Evolutionary conservation across 1,140 invertebrate genomes (phyloP).

Genomic region (Mylabris phalerata): DNA sequence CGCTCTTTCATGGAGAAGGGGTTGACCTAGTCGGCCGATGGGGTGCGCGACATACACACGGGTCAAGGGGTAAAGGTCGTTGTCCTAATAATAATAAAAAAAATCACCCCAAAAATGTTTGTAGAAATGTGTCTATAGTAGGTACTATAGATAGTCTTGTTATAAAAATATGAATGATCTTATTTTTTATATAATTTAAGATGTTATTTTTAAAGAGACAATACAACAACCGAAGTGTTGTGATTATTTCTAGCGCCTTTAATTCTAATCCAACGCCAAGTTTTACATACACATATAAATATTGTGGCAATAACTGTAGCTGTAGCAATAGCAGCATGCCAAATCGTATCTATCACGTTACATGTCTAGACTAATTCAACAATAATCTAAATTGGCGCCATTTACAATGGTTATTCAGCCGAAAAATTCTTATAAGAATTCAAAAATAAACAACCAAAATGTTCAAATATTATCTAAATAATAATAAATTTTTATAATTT

Average conservation of each 20-base stretch:
- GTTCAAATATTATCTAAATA: not conserved
- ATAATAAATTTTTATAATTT: slow-evolving; percentile 20
- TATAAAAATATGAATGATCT: no score
- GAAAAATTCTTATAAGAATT: no score
- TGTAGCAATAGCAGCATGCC: not conserved
- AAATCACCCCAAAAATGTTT: no score
- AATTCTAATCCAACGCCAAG: slow-evolving; percentile 15
- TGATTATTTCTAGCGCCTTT: slow-evolving; percentile 12
- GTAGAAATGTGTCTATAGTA: no score
- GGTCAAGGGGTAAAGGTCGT: slow-evolving; percentile 23
- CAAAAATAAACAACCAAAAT: no score
- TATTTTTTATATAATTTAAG: no score
- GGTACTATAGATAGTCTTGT: no score
- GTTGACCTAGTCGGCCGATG: slow-evolving; percentile 12
- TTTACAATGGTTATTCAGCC: not conserved
- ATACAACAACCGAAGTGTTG: not conserved
- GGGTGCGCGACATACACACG: slow-evolving; percentile 7
- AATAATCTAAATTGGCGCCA: no score
- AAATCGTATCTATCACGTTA: slow-evolving; percentile 1
- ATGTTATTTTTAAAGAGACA: not conserved
- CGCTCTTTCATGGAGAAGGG: slow-evolving; percentile 15
- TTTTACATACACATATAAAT: slow-evolving; percentile 3
- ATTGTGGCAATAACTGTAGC: not conserved
- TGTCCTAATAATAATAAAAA: slow-evolving; percentile 3
- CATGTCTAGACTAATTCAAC: not conserved